These are phyloP conservation scores for Amphipoea oculea DNA, from an alignment of 2,888 invertebrate genomes.

Conservation along the genomic window DNA sequence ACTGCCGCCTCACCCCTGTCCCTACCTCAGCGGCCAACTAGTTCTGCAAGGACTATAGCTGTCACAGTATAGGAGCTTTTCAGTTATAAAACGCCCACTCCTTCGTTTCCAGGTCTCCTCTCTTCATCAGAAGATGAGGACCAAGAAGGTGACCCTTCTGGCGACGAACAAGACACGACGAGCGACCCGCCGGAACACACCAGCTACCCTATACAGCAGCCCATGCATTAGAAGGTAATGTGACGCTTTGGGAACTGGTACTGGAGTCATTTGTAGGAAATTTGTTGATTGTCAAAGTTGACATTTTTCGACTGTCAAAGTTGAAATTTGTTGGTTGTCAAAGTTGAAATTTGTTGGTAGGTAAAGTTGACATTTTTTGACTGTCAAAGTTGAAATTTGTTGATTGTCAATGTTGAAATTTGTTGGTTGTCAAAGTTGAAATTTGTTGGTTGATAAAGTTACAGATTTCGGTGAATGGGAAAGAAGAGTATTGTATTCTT, in stretches of 20 bases:
- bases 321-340: not conserved
- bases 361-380: not conserved
- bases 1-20: too few species aligned
- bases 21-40: too few species aligned
- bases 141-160: conserved; percentile 90
- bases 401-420: not conserved
- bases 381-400: not conserved
- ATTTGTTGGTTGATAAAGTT: not conserved
- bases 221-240: conserved; percentile 75
- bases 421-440: not conserved
- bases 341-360: not conserved
- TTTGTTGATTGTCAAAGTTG: not conserved
- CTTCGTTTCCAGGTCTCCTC: conserved; percentile 85
- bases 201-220: conserved; percentile 77
- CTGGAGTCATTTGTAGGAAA: not conserved
- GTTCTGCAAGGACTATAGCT: too few species aligned
- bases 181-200: conserved; percentile 79
- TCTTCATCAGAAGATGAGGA: conserved; percentile 92
- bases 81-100: too few species aligned
- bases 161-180: conserved; percentile 89
- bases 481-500: not conserved
- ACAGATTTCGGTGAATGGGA: not conserved
- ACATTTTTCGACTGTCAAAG: not conserved
- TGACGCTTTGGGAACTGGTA: conserved; percentile 15
- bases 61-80: too few species aligned